A percentile compares a stretch with the other conserved stretches of the same genome.
Evolutionary conservation across 37 sponge, comb jelly and placozoan species (phyloP).

Genomic region (Beroe ovata): DNA sequence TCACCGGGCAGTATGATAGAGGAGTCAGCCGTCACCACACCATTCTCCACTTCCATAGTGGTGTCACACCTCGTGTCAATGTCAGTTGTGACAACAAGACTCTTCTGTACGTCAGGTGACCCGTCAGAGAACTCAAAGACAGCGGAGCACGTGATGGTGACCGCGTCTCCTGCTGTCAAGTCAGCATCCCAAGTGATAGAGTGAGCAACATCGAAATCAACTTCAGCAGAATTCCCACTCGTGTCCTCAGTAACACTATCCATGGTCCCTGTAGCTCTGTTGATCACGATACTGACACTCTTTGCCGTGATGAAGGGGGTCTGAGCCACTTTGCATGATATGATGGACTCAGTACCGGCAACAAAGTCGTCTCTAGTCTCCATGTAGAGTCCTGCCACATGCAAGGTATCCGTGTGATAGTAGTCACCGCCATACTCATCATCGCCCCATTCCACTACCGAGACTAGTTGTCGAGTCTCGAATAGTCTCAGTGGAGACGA

Average conservation of each 20-base stretch:
- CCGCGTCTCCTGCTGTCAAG: not conserved
- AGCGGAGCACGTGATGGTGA: conserved; percentile 21
- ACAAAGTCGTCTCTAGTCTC: not conserved
- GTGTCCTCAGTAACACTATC: not conserved
- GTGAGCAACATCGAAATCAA: not conserved
- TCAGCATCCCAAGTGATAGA: not conserved
- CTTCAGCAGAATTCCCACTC: not conserved
- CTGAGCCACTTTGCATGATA: not conserved
- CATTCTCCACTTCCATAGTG: not conserved
- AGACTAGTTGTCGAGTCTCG: not conserved
- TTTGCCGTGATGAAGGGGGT: not conserved
- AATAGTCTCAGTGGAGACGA: not conserved
- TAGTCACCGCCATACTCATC: not conserved
- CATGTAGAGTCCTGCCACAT: conserved; percentile 15
- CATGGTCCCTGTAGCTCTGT: not conserved
- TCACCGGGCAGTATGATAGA: not conserved
- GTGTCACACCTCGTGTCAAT: conserved; percentile 43
- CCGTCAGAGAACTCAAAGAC: conserved; percentile 3
- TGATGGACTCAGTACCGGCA: not conserved
- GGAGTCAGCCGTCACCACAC: not conserved
- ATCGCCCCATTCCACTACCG: not conserved
- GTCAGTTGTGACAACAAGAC: not conserved
- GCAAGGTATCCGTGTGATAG: not conserved
- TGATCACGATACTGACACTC: not conserved
- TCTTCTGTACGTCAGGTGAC: not conserved